Base-by-base conservation (phyloP, 2,113 vertebrate species). In the Paralichthys olivaceus region DNA sequence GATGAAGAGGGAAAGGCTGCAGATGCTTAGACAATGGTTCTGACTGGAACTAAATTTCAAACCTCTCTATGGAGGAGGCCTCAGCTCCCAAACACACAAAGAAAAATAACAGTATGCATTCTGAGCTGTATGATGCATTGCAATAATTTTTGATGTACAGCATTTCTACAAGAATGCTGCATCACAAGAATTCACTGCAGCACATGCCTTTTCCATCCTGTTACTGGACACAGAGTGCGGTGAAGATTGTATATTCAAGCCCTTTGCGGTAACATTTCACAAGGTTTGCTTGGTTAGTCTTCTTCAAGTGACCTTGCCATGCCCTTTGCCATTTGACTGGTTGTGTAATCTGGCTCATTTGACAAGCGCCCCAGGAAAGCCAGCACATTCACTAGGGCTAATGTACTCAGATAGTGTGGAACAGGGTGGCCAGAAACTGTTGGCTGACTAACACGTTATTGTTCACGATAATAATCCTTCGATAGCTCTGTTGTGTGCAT, bases 11-110 rank as follows among this genome's bases (percentile, higher is more conserved):
- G 54, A 68, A 55, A 63, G 37, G 49, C 77, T 68, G 69, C 75
- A 75, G 62, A 80, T 84, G 71, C 56, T 84, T 68, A 76, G 59
- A 68, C 68, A 83, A 83, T 40, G 54, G n/a, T 25, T 26, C 25
- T 55, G 69, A 78, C 64, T 22, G 58, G 20, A 75, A 67, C 75
- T 57, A 65, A 53, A 34, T 69, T 68, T 81, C 20, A 22, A 66
- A 25, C 8, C 49, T 72, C 53, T 51, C 55, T 28, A 64, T 63
- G 65, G 28, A 64, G 25, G 23, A 79, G 58, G 19, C 19, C 47
- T 71, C 59, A 5, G 61, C 22, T 37, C 57, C 7, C 29, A 77
- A 64, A 53, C 23, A 55, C 43, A 80, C 43, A 67, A 80, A 58
- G 60, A 69, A 20, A 40, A 55, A 67, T 37, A 40, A 43, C 34